A percentile compares a stretch with the other conserved stretches of the same genome.
phyloP scores from a whole-genome alignment of 2,888 invertebrate genomes.

The Scaptomyza flava region DNA sequence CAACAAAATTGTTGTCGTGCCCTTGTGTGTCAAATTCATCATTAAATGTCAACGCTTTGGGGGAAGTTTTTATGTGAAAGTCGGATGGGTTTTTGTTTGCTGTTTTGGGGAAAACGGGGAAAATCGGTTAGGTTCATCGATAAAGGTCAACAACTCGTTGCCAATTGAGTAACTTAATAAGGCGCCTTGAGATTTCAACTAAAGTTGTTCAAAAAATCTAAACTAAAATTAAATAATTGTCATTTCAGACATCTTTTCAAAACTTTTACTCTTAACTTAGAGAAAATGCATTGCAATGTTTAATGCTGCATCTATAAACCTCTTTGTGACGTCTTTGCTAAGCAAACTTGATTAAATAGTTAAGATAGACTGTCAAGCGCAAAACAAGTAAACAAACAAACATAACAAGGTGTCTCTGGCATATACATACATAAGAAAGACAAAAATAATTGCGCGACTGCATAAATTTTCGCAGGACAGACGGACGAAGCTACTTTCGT shows the following conservation, averaged over 20 bases:
- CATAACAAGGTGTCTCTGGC: conserved; percentile 49
- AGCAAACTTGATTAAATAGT: conserved; percentile 37
- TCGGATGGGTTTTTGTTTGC: conserved; percentile 31
- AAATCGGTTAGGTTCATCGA: conserved; percentile 47
- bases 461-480: conserved; percentile 66
- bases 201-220: conserved; percentile 1
- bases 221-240: neutral
- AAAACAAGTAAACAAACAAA: conserved; percentile 22
- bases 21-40: conserved; percentile 84
- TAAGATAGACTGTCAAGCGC: conserved; percentile 14
- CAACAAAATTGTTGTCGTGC: conserved; percentile 73
- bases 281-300: neutral
- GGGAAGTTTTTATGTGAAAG: conserved; percentile 70
- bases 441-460: conserved; percentile 77
- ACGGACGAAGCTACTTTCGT: conserved; percentile 74
- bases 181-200: conserved; percentile 18
- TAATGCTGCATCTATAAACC: neutral
- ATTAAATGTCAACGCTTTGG: conserved; percentile 84
- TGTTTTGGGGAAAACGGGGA: conserved; percentile 21
- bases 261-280: conserved; percentile 2
- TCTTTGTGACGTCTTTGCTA: conserved; percentile 22
- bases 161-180: conserved; percentile 73
- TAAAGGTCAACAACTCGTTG: conserved; percentile 76
- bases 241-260: neutral
- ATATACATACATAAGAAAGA: conserved; percentile 13